These are phyloP conservation scores for Magallana gigas DNA, from an alignment of 1,140 invertebrate genomes.

Conservation along the genomic window DNA sequence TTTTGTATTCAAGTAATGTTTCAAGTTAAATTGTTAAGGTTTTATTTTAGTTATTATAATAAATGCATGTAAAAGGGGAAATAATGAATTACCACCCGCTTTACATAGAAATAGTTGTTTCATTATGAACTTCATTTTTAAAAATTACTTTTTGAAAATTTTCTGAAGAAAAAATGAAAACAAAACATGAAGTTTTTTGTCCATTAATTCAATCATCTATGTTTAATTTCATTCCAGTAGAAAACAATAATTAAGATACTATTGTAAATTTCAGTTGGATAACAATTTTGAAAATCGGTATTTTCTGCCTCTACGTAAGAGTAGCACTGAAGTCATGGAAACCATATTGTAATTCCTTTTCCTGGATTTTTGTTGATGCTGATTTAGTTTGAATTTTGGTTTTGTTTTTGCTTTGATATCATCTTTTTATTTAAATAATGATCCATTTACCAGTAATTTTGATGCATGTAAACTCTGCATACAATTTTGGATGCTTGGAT, in stretches of 20 bases:
- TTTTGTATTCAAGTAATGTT: no score
- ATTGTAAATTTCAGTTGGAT: constrained; percentile 31
- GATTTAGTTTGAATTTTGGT: neutral
- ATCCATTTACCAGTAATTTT: neutral
- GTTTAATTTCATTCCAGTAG: neutral
- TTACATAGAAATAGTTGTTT: no score
- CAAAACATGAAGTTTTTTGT: no score
- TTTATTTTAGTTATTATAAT: no score
- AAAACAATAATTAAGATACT: neutral
- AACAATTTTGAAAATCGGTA: constrained; percentile 32
- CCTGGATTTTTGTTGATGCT: neutral
- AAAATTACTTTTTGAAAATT: no score
- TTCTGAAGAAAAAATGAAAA: no score
- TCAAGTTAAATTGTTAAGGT: no score
- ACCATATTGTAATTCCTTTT: constrained; percentile 13
- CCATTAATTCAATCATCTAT: no score
- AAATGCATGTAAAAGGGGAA: no score
- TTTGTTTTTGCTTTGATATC: neutral
- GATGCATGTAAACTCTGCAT: neutral
- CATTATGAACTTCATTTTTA: no score
- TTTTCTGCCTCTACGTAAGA: constrained; percentile 20
- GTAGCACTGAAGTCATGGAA: constrained; percentile 11
- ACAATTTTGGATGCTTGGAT: neutral
- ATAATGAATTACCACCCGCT: no score
- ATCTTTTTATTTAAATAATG: no score